These are phyloP conservation scores for Ciona savignyi DNA, from an alignment of 23 tunicate genomes.

Conservation along the genomic window DNA sequence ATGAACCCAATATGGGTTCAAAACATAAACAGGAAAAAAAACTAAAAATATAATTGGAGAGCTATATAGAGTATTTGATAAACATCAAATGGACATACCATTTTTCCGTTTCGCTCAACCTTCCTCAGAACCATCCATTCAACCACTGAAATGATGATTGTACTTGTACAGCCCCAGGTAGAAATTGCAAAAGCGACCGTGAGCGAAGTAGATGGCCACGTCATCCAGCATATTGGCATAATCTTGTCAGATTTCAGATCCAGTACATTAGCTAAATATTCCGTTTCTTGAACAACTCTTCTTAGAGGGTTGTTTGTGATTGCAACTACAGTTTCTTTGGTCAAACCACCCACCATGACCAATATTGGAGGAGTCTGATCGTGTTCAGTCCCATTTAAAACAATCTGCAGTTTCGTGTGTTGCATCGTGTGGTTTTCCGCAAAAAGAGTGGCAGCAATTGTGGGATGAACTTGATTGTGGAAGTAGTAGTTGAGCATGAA, in stretches of 20 bases:
- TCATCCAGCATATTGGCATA: conserved; percentile 2
- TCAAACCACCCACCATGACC: too few species aligned
- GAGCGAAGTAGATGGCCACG: conserved; percentile 10
- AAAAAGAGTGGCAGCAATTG: not conserved
- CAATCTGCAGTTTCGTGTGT: not conserved
- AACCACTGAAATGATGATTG: not conserved
- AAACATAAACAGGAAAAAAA: too few species aligned
- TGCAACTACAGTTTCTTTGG: not conserved
- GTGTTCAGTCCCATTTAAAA: not conserved
- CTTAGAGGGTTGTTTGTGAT: not conserved
- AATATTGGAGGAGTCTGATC: too few species aligned
- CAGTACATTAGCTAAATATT: too few species aligned
- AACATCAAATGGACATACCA: too few species aligned
- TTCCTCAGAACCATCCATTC: not conserved
- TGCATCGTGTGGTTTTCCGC: not conserved
- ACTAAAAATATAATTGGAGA: too few species aligned
- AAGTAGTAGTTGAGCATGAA: not conserved
- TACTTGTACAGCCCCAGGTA: not conserved
- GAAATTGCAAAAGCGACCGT: not conserved
- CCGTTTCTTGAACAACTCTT: not conserved
- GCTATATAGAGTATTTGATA: too few species aligned
- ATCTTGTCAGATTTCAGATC: not conserved
- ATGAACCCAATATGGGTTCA: too few species aligned
- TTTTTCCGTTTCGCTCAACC: not conserved
- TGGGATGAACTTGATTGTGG: not conserved